These are phyloP conservation scores for Illadopsis cleaveri DNA, from an alignment of 2,113 vertebrate genomes.

Conservation along the genomic window DNA sequence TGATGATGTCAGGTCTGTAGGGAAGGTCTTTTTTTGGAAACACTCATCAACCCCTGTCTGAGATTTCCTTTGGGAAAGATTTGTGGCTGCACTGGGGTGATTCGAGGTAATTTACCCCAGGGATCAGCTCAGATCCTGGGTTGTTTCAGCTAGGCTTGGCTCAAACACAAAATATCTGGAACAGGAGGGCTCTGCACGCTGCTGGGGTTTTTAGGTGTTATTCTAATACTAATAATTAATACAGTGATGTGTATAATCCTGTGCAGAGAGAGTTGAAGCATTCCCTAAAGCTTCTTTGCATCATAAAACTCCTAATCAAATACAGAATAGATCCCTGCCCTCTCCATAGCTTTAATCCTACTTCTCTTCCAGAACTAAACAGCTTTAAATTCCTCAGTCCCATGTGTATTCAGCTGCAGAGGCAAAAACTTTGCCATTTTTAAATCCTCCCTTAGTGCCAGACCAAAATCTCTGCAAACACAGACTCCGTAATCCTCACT, in stretches of 20 bases:
- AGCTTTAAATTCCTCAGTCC: conserved; percentile 34
- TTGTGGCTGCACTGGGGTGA: not conserved
- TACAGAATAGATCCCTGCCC: conserved; percentile 47
- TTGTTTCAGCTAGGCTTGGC: not conserved
- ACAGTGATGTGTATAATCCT: conserved; percentile 43
- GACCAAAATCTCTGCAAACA: conserved; percentile 49
- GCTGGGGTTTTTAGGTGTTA: not conserved
- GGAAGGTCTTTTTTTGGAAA: not conserved
- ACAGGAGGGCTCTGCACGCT: not conserved
- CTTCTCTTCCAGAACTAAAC: conserved; percentile 46
- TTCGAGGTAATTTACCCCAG: not conserved
- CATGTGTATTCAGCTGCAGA: conserved; percentile 25
- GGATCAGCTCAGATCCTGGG: not conserved
- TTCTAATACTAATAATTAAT: conserved; percentile 54
- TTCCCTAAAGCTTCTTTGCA: conserved; percentile 58
- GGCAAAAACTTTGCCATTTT: conserved; percentile 51
- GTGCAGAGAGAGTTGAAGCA: not conserved
- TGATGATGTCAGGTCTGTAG: not conserved
- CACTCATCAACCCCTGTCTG: not conserved
- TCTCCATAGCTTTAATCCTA: conserved; percentile 42
- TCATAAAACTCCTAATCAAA: conserved; percentile 60
- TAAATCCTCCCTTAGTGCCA: conserved; percentile 29
- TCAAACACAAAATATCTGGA: not conserved
- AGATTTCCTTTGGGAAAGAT: not conserved
- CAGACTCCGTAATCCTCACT: conserved; percentile 9